Conservation (phyloP, 2,888 invertebrate species). For the Pachymerium ferrugineum region DNA sequence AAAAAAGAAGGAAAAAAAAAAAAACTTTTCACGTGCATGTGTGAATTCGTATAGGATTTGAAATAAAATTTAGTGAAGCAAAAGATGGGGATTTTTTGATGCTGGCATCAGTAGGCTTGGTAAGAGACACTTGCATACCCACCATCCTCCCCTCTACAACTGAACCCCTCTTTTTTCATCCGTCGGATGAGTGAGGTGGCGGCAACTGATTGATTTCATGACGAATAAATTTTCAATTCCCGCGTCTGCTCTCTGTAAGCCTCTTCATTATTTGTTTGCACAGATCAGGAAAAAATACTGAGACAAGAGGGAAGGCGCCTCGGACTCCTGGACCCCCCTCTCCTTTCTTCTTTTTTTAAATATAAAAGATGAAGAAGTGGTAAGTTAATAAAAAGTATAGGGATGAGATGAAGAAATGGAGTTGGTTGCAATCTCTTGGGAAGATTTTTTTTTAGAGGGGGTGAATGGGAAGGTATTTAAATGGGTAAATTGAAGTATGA, state of each 20-base stretch:
- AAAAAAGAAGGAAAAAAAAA: background rate
- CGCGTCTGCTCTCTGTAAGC: constrained; percentile 13
- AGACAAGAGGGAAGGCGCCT: constrained; percentile 15
- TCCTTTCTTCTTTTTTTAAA: background rate
- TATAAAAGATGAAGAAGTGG: constrained; percentile 4
- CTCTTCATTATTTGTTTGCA: constrained; percentile 27
- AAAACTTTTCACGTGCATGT: background rate
- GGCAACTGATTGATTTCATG: constrained; percentile 20
- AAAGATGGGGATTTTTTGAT: constrained; percentile 24
- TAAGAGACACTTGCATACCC: constrained; percentile 27
- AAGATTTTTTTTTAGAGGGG: constrained; percentile 1
- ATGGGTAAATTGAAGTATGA: constrained; percentile 19
- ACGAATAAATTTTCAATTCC: constrained; percentile 27
- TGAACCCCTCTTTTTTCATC: constrained; percentile 22
- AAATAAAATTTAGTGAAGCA: constrained; percentile 27
- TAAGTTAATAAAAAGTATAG: constrained; percentile 6
- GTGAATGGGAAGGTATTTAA: background rate
- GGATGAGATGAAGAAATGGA: constrained; percentile 25
- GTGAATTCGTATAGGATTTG: constrained; percentile 25
- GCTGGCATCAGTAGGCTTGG: constrained; percentile 16
- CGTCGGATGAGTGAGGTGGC: constrained; percentile 27
- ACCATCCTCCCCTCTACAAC: background rate
- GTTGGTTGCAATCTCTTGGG: background rate
- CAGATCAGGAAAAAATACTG: constrained; percentile 20
- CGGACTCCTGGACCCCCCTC: background rate